phyloP scores from a whole-genome alignment of 2,797 vertebrate species.

The Denticeps clupeoides region DNA sequence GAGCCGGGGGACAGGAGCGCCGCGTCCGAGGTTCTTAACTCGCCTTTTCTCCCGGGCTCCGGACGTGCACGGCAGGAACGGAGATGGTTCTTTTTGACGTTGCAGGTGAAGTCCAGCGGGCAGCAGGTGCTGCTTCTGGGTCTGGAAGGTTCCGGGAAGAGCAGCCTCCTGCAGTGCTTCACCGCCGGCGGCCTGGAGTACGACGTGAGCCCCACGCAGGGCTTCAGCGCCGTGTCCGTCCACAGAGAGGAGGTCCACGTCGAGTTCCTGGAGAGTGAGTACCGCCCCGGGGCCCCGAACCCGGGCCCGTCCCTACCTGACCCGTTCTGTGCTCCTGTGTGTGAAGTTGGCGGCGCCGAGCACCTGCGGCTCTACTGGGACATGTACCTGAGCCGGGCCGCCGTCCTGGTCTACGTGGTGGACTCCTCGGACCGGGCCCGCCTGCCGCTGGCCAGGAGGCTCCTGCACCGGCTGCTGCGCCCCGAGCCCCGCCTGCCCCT shows the following conservation, averaged over 20 bases:
- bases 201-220: conserved; percentile 68
- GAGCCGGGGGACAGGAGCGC: too few species aligned
- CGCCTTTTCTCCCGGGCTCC: too few species aligned
- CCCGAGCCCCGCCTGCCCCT: conserved; percentile 66
- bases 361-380: conserved; percentile 74
- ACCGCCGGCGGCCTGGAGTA: conserved; percentile 61
- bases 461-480: conserved; percentile 69
- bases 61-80: too few species aligned
- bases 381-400: conserved; percentile 66
- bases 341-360: conserved; percentile 77
- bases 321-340: too few species aligned
- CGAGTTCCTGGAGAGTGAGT: conserved; percentile 86
- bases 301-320: too few species aligned
- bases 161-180: conserved; percentile 72
- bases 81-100: neutral
- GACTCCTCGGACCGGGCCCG: conserved; percentile 68
- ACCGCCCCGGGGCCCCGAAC: neutral
- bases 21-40: too few species aligned
- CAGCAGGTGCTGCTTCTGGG: conserved; percentile 86
- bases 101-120: conserved; percentile 36
- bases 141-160: conserved; percentile 86
- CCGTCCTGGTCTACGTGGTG: conserved; percentile 81
- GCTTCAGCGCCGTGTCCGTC: conserved; percentile 75
- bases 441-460: conserved; percentile 70
- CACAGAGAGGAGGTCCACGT: conserved; percentile 63